These are phyloP conservation scores for Sander lucioperca DNA, from an alignment of 2,113 vertebrate species.

Conservation along the genomic window DNA sequence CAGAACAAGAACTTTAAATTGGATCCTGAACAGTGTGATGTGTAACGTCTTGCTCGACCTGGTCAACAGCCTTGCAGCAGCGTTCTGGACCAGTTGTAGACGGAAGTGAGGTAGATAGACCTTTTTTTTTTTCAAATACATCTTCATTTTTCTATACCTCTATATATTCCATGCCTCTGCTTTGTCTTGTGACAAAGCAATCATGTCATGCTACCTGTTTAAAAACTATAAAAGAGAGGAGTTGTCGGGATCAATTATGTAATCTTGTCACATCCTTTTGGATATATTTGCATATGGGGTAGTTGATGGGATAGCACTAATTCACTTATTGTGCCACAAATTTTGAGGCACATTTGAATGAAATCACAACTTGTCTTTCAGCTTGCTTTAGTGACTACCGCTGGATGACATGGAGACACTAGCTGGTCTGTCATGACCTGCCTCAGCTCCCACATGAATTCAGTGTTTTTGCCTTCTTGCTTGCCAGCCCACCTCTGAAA, in stretches of 20 bases:
- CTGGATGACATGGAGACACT: slow-evolving; percentile 5
- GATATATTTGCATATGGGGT: background rate
- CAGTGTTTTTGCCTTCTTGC: slow-evolving; percentile 17
- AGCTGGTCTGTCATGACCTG: background rate
- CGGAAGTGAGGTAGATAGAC: no score
- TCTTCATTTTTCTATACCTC: background rate
- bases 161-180: background rate
- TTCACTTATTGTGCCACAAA: background rate
- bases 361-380: background rate
- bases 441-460: slow-evolving; percentile 35
- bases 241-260: background rate
- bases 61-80: no score
- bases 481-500: slow-evolving; percentile 24
- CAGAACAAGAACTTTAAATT: no score
- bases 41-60: no score
- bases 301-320: background rate
- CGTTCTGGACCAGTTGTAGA: no score
- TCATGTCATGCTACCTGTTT: background rate
- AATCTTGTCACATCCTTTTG: slow-evolving; percentile 1
- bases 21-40: no score
- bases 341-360: background rate
- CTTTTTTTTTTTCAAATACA: background rate
- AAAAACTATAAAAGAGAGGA: background rate
- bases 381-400: background rate
- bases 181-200: background rate